Conservation (phyloP, 2,113 vertebrate genomes). For the Chlorocebus sabaeus region DNA sequence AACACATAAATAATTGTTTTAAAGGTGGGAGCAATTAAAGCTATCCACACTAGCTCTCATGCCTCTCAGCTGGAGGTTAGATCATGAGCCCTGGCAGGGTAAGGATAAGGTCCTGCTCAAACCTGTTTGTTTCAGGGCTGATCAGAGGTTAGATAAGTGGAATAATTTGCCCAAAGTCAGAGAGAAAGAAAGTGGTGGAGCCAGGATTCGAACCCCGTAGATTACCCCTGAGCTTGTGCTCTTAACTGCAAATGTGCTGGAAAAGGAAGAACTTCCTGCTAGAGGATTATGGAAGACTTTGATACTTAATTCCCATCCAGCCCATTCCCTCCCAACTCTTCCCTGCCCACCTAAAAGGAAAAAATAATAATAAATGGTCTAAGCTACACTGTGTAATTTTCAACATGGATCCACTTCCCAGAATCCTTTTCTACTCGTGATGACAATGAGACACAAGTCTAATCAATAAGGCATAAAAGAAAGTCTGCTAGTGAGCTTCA, state of each 20-base stretch:
- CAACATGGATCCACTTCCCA: neutral
- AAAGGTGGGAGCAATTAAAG: neutral
- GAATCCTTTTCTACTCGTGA: constrained; percentile 23
- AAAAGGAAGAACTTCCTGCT: neutral
- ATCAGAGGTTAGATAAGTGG: neutral
- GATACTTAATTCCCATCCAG: neutral
- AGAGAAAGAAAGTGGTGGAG: neutral
- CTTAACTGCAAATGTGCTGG: neutral
- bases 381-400: neutral
- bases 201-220: neutral
- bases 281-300: neutral
- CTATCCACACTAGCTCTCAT: neutral
- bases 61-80: neutral
- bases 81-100: neutral
- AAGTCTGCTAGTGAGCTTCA: neutral
- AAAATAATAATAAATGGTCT: neutral
- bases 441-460: neutral
- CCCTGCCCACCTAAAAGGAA: neutral
- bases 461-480: neutral
- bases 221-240: neutral
- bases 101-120: neutral
- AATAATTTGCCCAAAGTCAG: neutral
- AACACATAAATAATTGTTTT: neutral
- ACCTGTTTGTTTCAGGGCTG: neutral
- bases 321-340: neutral